Conservation (phyloP, 1,140 invertebrate species). For the Aphis gossypii region DNA sequence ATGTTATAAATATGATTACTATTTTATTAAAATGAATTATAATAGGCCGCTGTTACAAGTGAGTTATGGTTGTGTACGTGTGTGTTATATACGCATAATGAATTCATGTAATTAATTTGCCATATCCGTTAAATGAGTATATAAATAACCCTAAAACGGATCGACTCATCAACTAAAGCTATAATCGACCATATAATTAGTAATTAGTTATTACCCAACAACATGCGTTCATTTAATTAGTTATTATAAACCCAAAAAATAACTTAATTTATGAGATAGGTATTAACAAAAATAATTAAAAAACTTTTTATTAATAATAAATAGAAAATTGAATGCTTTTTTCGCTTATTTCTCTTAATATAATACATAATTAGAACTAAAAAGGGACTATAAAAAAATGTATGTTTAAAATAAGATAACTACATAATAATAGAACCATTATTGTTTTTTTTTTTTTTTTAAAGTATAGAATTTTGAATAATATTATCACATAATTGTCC, state of each 20-base stretch:
- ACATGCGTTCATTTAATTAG: not conserved
- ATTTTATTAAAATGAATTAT: conserved; percentile 34
- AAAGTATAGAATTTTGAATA: not conserved
- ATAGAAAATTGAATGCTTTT: not conserved
- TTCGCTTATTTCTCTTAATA: not conserved
- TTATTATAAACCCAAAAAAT: not conserved
- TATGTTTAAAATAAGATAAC: not conserved
- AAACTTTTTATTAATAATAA: not conserved
- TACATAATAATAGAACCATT: not conserved
- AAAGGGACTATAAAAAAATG: not conserved
- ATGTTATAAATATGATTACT: conserved; percentile 36
- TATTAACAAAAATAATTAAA: not conserved
- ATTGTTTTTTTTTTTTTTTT: not conserved
- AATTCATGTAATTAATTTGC: not conserved
- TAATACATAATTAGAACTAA: not conserved
- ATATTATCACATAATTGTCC: not conserved
- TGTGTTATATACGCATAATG: not conserved
- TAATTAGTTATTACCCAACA: not conserved
- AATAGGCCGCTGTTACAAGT: not conserved
- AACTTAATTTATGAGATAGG: not conserved
- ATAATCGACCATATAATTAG: not conserved
- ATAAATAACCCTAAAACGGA: not conserved
- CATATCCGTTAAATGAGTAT: not conserved
- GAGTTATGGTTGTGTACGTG: not conserved
- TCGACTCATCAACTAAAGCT: not conserved